Conservation (phyloP, 2,113 vertebrate genomes). For the Hemiscyllium ocellatum region DNA sequence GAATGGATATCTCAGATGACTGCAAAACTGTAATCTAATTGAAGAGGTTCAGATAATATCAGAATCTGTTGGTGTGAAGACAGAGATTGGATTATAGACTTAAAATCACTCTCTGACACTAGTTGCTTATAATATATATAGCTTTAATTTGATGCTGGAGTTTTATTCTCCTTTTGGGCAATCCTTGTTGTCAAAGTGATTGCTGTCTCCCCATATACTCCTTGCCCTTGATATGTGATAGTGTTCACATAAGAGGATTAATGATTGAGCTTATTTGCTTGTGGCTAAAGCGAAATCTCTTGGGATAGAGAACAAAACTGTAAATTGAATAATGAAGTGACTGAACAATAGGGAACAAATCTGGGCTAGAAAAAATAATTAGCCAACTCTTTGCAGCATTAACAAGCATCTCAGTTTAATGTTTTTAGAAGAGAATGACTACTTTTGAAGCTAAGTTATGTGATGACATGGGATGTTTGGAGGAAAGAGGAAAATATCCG, state of each 20-base stretch:
- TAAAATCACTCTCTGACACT: conserved; percentile 14
- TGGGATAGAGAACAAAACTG: not conserved
- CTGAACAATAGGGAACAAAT: conserved; percentile 11
- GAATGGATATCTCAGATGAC: not conserved
- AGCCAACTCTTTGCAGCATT: not conserved
- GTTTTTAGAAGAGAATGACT: not conserved
- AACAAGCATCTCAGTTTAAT: not conserved
- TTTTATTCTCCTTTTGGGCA: not conserved
- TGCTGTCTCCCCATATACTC: not conserved
- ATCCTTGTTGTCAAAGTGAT: not conserved
- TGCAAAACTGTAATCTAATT: conserved; percentile 10
- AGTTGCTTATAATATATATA: not conserved
- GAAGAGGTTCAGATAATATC: conserved; percentile 20
- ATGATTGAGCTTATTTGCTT: not conserved
- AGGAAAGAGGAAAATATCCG: not conserved
- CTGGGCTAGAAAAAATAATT: not conserved
- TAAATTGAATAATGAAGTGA: conserved; percentile 31
- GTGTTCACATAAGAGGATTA: conserved; percentile 13
- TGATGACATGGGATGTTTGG: not conserved
- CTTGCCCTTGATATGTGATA: conserved; percentile 10
- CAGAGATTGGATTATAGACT: not conserved
- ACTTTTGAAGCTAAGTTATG: not conserved
- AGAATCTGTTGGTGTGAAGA: not conserved
- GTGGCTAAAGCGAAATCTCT: conserved; percentile 10
- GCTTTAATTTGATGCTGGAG: not conserved